Percentiles rank a stretch among this genome's conserved stretches.
These are phyloP conservation scores for Tauraco erythrolophus DNA, from an alignment of 2,113 vertebrate species.

Conservation along the genomic window DNA sequence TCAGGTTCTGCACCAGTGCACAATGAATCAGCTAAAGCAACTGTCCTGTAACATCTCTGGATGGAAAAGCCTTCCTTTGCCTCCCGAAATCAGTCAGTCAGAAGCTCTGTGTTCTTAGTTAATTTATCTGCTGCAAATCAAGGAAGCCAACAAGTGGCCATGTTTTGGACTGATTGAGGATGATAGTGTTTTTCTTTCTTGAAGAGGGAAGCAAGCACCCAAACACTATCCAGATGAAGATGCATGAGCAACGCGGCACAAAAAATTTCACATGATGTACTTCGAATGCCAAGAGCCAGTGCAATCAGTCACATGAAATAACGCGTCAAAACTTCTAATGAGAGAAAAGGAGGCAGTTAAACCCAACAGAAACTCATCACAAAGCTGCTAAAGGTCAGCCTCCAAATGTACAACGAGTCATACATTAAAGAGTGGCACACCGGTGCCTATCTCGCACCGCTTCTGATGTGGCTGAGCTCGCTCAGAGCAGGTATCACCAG, in stretches of 20 bases:
- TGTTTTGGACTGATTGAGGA: background rate
- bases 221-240: background rate
- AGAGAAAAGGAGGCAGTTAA: conserved; percentile 3
- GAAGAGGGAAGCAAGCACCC: background rate
- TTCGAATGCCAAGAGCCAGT: background rate
- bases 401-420: background rate
- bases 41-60: background rate
- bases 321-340: background rate
- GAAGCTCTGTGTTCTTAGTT: background rate
- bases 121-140: background rate
- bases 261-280: background rate
- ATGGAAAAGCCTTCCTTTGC: background rate
- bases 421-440: background rate
- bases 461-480: background rate
- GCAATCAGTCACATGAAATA: conserved; percentile 16
- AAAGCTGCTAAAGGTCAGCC: conserved; percentile 9
- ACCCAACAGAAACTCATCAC: background rate
- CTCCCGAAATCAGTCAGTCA: background rate
- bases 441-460: accelerated
- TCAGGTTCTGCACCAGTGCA: background rate
- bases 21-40: background rate
- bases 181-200: background rate
- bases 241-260: background rate
- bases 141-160: background rate
- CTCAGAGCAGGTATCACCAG: accelerated